phyloP scores from a whole-genome alignment of 2,888 invertebrate species.

The Drosophila kanekoi region DNA sequence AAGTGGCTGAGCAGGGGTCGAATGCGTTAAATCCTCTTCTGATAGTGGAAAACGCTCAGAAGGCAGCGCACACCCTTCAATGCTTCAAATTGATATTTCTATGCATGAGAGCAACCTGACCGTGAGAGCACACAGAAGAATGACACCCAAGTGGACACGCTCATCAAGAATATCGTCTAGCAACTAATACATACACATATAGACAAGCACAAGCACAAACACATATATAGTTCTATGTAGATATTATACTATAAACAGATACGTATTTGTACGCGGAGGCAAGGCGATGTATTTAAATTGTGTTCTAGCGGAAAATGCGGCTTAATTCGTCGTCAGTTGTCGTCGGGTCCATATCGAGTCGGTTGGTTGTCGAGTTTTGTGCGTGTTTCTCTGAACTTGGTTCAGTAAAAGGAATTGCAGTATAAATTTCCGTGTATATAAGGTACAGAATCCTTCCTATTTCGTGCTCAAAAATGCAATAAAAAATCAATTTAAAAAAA shows the following conservation, averaged over 20 bases:
- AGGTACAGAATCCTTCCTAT: constrained; percentile 49
- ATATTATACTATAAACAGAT: constrained; percentile 14
- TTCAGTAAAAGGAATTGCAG: constrained; percentile 35
- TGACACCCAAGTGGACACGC: constrained; percentile 8
- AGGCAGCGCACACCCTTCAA: constrained; percentile 22
- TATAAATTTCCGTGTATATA: constrained; percentile 28
- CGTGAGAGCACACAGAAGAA: constrained; percentile 32
- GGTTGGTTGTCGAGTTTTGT: constrained; percentile 31
- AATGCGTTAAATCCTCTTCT: constrained; percentile 30
- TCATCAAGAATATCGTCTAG: constrained; percentile 5
- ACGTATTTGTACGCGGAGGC: constrained; percentile 9
- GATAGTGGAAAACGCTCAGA: constrained; percentile 37
- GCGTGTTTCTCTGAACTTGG: constrained; percentile 24
- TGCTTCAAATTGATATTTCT: constrained; percentile 30
- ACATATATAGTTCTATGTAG: neutral
- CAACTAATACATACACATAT: neutral
- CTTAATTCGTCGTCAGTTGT: constrained; percentile 77
- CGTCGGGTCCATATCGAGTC: constrained; percentile 65
- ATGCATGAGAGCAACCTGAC: constrained; percentile 36
- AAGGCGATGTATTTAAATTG: constrained; percentile 69
- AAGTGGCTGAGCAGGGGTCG: constrained; percentile 32
- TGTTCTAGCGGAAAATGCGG: constrained; percentile 60
- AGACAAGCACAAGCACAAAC: neutral
- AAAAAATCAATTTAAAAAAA: no score
- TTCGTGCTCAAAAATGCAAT: neutral